Percentiles rank a stretch among this genome's conserved stretches.
Conservation (phyloP, 1,140 invertebrate genomes). For the Goniozus legneri region DNA sequence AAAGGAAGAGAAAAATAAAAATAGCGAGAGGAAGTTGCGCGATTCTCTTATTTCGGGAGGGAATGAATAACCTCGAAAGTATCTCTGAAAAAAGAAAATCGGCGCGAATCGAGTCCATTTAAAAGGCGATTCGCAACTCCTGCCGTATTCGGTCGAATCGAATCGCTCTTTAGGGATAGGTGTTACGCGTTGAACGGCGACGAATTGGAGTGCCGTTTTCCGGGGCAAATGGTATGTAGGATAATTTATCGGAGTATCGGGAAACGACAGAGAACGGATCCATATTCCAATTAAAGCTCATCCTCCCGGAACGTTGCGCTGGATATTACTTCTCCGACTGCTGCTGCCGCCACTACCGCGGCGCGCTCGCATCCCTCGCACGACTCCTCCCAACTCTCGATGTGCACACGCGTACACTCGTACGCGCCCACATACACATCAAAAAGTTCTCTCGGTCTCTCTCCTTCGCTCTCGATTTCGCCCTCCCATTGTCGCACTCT, state of each 20-base stretch:
- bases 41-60: background rate
- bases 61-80: background rate
- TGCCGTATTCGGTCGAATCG: slow-evolving; percentile 20
- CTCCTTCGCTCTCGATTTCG: background rate
- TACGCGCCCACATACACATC: background rate
- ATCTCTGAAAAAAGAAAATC: no score
- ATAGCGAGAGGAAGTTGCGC: background rate
- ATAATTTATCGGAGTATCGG: slow-evolving; percentile 54
- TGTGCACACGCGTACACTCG: background rate
- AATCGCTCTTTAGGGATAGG: slow-evolving; percentile 17
- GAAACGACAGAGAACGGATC: slow-evolving; percentile 50
- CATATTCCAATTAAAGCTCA: slow-evolving; percentile 57
- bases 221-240: slow-evolving; percentile 49
- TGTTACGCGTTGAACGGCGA: slow-evolving; percentile 27
- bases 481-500: background rate
- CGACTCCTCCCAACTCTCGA: background rate
- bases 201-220: slow-evolving; percentile 38
- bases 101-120: background rate
- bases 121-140: background rate
- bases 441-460: no score
- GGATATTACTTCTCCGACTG: slow-evolving; percentile 35
- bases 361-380: slow-evolving; percentile 2
- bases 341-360: slow-evolving; percentile 11
- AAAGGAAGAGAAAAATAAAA: background rate
- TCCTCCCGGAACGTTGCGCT: slow-evolving; percentile 46